These are phyloP conservation scores for Aspidapion aeneum DNA, from an alignment of 2,888 invertebrate species.

Conservation along the genomic window DNA sequence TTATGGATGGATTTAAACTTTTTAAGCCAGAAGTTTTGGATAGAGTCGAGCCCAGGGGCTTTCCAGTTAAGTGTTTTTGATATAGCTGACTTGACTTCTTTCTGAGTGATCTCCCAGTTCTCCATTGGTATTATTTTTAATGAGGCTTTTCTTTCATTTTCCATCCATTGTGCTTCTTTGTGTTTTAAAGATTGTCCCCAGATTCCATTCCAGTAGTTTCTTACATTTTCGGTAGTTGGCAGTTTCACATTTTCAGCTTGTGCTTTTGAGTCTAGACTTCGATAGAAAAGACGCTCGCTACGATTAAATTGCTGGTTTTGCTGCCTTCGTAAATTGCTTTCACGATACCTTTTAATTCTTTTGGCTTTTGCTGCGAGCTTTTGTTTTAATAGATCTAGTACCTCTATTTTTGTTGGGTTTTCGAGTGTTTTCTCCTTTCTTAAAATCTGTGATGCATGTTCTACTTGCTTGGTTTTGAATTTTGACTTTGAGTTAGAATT, in stretches of 20 bases:
- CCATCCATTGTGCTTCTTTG: neutral
- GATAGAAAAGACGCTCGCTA: neutral
- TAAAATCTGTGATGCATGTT: neutral
- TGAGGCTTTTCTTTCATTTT: neutral
- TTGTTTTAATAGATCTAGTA: constrained; percentile 2
- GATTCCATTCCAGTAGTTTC: neutral
- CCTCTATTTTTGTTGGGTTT: neutral
- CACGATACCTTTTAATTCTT: constrained; percentile 3
- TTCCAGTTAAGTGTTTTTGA: constrained; percentile 1
- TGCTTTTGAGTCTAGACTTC: neutral
- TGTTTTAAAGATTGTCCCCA: neutral
- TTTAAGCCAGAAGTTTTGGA: constrained; percentile 6
- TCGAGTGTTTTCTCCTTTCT: neutral
- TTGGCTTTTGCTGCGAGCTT: neutral
- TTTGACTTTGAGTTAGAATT: neutral
- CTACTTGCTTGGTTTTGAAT: neutral
- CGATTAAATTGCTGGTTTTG: neutral
- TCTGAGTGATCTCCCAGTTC: neutral
- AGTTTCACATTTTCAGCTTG: neutral
- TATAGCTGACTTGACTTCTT: neutral
- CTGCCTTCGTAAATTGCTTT: neutral
- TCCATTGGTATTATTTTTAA: neutral
- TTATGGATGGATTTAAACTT: neutral
- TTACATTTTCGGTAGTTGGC: neutral
- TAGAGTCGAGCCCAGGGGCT: neutral